Conservation (phyloP, 2,888 invertebrate genomes). For the Rhagophthalmus giganteus region DNA sequence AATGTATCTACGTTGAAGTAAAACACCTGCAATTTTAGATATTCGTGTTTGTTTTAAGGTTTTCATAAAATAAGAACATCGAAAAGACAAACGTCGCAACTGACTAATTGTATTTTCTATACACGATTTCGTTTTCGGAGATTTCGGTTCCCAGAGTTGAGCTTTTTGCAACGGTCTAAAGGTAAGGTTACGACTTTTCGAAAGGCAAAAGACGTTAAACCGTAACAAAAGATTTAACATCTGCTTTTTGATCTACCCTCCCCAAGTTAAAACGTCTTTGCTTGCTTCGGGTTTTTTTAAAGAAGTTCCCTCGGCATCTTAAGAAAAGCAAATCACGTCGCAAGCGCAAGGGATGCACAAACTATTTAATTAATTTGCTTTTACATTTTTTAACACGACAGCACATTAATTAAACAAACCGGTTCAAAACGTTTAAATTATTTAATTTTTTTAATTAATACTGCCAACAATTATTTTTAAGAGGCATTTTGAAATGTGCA, state of each 20-base stretch:
- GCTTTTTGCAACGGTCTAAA: constrained; percentile 26
- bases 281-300: constrained; percentile 38
- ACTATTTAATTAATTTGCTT: too few relatives aligned
- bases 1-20: neutral
- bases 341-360: constrained; percentile 35
- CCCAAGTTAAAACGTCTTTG: constrained; percentile 45
- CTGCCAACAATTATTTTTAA: too few relatives aligned
- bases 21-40: constrained; percentile 16
- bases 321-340: too few relatives aligned
- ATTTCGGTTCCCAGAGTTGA: constrained; percentile 16
- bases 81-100: too few relatives aligned
- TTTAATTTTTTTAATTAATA: too few relatives aligned
- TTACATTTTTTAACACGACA: too few relatives aligned
- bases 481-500: too few relatives aligned
- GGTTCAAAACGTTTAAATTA: too few relatives aligned
- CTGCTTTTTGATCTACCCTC: constrained; percentile 54
- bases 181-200: too few relatives aligned
- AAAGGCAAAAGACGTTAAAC: constrained; percentile 49
- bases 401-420: too few relatives aligned
- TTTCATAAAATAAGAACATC: too few relatives aligned
- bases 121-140: constrained; percentile 1
- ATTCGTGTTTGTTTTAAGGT: constrained; percentile 4
- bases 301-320: constrained; percentile 50
- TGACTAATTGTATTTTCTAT: too few relatives aligned
- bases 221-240: constrained; percentile 47